Evolutionary conservation across 2,797 vertebrate species (phyloP).

Genomic region (Poecilia velifera): DNA sequence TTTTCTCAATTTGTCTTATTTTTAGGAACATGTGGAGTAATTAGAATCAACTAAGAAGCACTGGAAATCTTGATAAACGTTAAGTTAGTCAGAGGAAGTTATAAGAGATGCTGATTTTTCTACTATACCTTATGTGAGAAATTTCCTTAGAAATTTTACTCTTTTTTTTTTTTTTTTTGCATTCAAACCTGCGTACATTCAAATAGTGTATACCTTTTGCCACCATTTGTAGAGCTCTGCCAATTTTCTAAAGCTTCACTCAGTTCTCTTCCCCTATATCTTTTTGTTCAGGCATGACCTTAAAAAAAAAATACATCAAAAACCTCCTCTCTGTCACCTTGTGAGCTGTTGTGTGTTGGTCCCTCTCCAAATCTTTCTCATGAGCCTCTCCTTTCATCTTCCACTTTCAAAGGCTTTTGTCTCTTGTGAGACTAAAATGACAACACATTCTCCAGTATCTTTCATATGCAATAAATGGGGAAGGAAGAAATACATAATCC

Average conservation of each 20-base stretch:
- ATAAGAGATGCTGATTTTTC: not conserved
- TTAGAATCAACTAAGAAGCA: not conserved
- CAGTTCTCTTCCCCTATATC: constrained; percentile 21
- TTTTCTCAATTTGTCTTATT: not conserved
- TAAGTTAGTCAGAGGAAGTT: not conserved
- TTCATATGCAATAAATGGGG: constrained; percentile 59
- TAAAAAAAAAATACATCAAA: constrained; percentile 51
- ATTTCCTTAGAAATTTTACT: not conserved
- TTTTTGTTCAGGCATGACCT: constrained; percentile 52
- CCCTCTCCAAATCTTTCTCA: constrained; percentile 33
- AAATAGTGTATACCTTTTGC: constrained; percentile 26
- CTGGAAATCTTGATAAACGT: not conserved
- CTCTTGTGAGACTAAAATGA: constrained; percentile 63
- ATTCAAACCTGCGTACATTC: constrained; percentile 35
- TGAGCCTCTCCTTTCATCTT: constrained; percentile 73
- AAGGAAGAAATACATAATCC: constrained; percentile 13
- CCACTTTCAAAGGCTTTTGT: constrained; percentile 63
- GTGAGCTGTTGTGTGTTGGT: constrained; percentile 35
- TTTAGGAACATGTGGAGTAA: not conserved
- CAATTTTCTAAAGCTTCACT: not conserved
- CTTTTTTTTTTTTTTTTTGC: constrained; percentile 1
- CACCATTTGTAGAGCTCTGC: constrained; percentile 26
- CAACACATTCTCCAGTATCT: constrained; percentile 60
- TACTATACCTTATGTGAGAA: not conserved
- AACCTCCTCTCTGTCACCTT: constrained; percentile 43